These are phyloP conservation scores for Falco cherrug DNA, from an alignment of 2,797 vertebrate genomes.

Conservation along the genomic window DNA sequence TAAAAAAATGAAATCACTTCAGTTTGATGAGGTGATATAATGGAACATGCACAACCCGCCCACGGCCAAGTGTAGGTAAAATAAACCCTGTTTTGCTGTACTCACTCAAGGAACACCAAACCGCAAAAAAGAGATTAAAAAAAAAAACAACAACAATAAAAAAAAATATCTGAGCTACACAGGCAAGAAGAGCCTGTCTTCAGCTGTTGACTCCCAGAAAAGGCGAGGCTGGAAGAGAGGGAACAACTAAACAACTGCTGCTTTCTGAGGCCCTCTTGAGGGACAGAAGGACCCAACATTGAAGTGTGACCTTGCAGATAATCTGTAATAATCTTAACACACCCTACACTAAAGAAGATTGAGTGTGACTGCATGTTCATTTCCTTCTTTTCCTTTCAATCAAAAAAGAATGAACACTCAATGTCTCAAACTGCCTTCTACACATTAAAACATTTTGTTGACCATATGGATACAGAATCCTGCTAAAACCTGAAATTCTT, in stretches of 20 bases:
- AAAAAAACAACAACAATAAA: no score
- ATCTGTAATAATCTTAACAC: background rate
- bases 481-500: background rate
- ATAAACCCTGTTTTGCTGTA: background rate
- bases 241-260: background rate
- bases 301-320: background rate
- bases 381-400: background rate
- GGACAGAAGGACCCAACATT: background rate
- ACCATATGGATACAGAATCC: background rate
- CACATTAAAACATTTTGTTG: background rate
- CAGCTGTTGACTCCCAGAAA: background rate
- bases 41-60: background rate
- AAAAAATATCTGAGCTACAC: background rate
- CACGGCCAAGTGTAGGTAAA: background rate
- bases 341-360: background rate
- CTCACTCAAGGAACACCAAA: background rate
- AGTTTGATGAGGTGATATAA: background rate
- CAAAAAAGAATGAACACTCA: background rate
- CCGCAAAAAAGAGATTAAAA: background rate
- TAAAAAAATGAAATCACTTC: constrained; percentile 9
- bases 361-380: background rate
- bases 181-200: background rate
- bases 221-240: background rate
- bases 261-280: background rate
- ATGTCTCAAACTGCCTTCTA: background rate